phyloP scores from a whole-genome alignment of 2,113 vertebrate genomes.

The Hippocampus comes region DNA sequence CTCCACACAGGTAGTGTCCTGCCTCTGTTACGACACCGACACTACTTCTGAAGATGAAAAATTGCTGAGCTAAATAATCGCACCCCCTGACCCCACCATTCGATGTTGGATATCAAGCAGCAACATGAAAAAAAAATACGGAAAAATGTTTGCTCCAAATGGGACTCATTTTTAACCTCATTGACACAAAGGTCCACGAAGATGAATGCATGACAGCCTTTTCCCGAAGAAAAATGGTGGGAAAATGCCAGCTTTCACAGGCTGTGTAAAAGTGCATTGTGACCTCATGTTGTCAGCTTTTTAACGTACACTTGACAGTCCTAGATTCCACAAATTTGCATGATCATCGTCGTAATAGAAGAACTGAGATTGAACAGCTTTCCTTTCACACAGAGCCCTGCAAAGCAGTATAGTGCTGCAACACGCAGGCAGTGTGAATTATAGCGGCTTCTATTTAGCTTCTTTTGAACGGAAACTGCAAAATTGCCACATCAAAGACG shows the following conservation, averaged over 20 bases:
- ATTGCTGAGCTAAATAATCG: background rate
- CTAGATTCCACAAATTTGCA: constrained; percentile 8
- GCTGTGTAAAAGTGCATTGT: no score
- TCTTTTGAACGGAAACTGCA: no score
- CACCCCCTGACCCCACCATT: no score
- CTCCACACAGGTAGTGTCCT: background rate
- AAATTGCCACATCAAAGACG: no score
- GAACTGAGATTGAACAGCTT: background rate
- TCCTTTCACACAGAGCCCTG: no score
- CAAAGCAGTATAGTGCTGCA: no score
- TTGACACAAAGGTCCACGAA: background rate
- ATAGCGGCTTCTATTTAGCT: no score
- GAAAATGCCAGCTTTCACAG: background rate
- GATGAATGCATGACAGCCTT: background rate
- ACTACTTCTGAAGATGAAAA: background rate
- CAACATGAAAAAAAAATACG: no score
- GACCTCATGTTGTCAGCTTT: background rate
- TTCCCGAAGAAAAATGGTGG: background rate
- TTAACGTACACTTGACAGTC: background rate
- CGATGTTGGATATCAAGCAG: no score
- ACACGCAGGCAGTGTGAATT: no score
- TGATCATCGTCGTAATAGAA: background rate
- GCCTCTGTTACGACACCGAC: background rate
- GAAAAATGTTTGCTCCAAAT: background rate
- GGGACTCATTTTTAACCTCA: background rate